A percentile compares a stretch with the other conserved stretches of the same genome.
Conservation (phyloP, 2,113 vertebrate genomes). For the Plectropomus leopardus region DNA sequence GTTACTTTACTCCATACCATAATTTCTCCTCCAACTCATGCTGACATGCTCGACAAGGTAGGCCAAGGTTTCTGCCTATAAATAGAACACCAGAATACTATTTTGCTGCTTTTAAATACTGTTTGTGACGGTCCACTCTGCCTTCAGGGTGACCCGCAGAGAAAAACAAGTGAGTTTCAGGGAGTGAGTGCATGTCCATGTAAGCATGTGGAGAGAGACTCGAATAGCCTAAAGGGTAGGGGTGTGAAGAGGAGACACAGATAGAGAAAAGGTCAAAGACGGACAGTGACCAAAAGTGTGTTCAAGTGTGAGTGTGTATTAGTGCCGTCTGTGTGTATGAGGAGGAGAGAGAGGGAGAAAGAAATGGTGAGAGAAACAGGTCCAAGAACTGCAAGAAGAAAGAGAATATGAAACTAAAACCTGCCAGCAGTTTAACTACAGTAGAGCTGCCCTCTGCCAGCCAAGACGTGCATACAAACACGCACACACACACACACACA, state of each 20-base stretch:
- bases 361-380: conserved; percentile 8
- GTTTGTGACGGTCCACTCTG: conserved; percentile 1
- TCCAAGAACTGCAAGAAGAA: conserved; percentile 23
- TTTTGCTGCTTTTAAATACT: conserved; percentile 13
- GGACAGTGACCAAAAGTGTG: conserved; percentile 8
- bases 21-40: neutral
- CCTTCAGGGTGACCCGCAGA: conserved; percentile 26
- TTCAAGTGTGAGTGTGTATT: neutral
- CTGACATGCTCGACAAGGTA: neutral
- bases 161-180: conserved; percentile 17
- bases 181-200: conserved; percentile 26
- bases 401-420: conserved; percentile 29
- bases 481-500: neutral
- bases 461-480: neutral
- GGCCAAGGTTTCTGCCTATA: neutral
- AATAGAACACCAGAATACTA: conserved; percentile 14
- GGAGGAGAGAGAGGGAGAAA: neutral
- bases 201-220: conserved; percentile 33
- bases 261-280: conserved; percentile 57
- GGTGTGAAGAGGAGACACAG: conserved; percentile 36
- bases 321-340: neutral
- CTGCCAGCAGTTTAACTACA: conserved; percentile 21
- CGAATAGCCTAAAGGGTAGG: conserved; percentile 22
- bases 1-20: conserved; percentile 8
- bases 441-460: conserved; percentile 24